These are phyloP conservation scores for Hemiprocne comata DNA, from an alignment of 2,113 vertebrate species.

Conservation along the genomic window DNA sequence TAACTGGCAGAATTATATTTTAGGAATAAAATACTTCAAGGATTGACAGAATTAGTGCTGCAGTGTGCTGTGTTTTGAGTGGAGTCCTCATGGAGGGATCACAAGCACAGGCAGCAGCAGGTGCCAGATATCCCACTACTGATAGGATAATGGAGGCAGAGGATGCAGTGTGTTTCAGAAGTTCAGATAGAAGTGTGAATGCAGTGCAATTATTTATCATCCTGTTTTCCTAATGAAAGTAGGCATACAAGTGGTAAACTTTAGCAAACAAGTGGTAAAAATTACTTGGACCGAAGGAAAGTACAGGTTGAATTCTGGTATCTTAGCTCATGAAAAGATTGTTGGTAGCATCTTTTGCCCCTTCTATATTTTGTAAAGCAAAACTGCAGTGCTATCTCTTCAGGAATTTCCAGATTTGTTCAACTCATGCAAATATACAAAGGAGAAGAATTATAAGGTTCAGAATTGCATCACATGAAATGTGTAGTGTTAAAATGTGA, in stretches of 20 bases:
- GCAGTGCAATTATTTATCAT: not conserved
- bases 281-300: not conserved
- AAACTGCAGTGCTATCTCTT: not conserved
- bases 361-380: not conserved
- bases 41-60: not conserved
- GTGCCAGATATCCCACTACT: not conserved
- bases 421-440: accelerated
- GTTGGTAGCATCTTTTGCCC: not conserved
- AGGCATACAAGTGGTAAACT: not conserved
- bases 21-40: not conserved
- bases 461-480: not conserved
- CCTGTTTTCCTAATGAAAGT: not conserved
- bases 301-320: not conserved
- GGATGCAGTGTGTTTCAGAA: not conserved
- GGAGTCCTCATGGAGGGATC: not conserved
- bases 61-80: not conserved
- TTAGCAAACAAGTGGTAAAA: not conserved
- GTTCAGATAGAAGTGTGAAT: not conserved
- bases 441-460: not conserved
- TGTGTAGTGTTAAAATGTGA: not conserved
- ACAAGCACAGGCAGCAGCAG: not conserved
- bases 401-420: not conserved
- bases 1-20: not conserved
- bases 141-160: not conserved
- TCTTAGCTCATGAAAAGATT: not conserved